Conservation (phyloP, 2,113 vertebrate species). For the Notarius quadriscutis region DNA sequence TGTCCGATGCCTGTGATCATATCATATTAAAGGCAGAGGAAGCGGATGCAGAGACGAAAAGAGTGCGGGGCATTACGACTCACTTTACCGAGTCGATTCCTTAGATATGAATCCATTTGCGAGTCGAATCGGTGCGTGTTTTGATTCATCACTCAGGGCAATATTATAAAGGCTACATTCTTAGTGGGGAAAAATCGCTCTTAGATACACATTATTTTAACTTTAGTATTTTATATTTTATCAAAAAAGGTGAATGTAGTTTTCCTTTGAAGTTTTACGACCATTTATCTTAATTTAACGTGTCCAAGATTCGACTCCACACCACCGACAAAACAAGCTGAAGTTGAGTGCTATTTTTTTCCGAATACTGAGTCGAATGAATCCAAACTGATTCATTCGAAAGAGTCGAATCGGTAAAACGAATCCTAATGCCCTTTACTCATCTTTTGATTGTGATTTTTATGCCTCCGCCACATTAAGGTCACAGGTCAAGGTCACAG, state of each 20-base stretch:
- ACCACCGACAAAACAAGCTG: not conserved
- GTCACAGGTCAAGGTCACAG: too few species aligned
- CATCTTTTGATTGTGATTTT: not conserved
- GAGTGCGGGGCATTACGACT: constrained; percentile 17
- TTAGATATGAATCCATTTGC: not conserved
- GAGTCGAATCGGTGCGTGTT: not conserved
- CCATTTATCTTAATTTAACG: not conserved
- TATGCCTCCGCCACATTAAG: not conserved
- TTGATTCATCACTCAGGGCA: not conserved
- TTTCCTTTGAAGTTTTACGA: not conserved
- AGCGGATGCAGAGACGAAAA: constrained; percentile 5
- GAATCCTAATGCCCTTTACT: not conserved
- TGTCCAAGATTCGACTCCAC: not conserved
- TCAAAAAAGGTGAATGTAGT: not conserved
- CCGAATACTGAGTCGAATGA: not conserved
- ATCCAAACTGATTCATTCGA: not conserved
- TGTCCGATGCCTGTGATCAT: constrained; percentile 43
- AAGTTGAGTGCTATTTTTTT: not conserved
- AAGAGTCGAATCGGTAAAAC: not conserved
- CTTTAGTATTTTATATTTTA: not conserved
- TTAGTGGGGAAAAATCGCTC: not conserved
- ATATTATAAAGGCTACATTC: not conserved
- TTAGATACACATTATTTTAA: not conserved
- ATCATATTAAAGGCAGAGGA: constrained; percentile 41
- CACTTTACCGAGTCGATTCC: constrained; percentile 17